Conservation (phyloP, 2,888 invertebrate species). For the Cylindroiulus punctatus region DNA sequence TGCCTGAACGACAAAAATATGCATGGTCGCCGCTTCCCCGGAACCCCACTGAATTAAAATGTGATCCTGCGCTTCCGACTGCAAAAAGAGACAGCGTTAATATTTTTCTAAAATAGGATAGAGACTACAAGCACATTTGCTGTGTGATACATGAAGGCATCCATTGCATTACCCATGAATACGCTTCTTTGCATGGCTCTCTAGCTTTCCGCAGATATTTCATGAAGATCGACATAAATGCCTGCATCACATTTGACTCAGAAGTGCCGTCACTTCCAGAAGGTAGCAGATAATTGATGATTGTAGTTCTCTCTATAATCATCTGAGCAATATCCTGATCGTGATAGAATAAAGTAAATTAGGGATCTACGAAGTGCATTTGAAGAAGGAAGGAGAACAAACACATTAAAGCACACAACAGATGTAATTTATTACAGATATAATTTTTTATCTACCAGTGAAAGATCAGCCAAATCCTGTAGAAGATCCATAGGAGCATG, state of each 20-base stretch:
- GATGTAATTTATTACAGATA: background rate
- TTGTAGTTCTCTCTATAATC: constrained; percentile 88
- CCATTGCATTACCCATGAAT: constrained; percentile 63
- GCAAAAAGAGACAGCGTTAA: constrained; percentile 66
- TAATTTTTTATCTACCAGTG: constrained; percentile 62
- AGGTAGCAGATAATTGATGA: constrained; percentile 83
- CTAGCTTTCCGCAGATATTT: constrained; percentile 69
- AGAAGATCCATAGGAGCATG: constrained; percentile 76
- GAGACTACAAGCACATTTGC: background rate
- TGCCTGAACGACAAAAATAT: constrained; percentile 83
- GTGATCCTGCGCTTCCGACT: constrained; percentile 79
- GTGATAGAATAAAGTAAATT: constrained; percentile 62
- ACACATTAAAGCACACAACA: background rate
- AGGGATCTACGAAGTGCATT: background rate
- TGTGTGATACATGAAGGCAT: background rate
- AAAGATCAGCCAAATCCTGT: constrained; percentile 75
- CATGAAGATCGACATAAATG: constrained; percentile 64
- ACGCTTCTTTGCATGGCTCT: constrained; percentile 72
- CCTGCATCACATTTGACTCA: constrained; percentile 56
- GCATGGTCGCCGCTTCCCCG: constrained; percentile 79
- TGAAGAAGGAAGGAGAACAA: background rate
- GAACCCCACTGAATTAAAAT: constrained; percentile 80
- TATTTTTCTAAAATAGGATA: background rate
- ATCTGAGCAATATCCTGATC: constrained; percentile 84
- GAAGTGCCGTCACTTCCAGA: constrained; percentile 61